Conservation (phyloP, 2,797 vertebrate genomes). For the Margarornis squamiger region DNA sequence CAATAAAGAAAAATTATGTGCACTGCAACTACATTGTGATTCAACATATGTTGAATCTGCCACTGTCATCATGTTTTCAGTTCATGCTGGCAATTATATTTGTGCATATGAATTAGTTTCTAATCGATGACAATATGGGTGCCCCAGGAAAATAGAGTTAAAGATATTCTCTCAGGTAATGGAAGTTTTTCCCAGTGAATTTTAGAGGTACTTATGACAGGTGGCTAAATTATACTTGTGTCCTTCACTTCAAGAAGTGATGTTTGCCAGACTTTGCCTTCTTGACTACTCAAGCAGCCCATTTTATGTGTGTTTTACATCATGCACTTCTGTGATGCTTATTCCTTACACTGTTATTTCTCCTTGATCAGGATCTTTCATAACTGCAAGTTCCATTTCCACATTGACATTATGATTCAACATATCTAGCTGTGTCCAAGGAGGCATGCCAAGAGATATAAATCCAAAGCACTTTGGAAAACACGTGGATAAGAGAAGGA, state of each 20-base stretch:
- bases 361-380: background rate
- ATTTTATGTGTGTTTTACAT: background rate
- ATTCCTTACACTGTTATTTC: background rate
- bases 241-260: background rate
- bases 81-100: background rate
- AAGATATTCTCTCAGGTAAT: background rate
- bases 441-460: background rate
- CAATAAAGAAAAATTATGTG: background rate
- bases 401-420: background rate
- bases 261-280: background rate
- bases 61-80: background rate
- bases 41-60: background rate
- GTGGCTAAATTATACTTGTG: background rate
- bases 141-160: background rate
- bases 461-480: slow-evolving; percentile 6
- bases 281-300: background rate
- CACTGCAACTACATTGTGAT: background rate
- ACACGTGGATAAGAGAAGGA: background rate
- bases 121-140: background rate
- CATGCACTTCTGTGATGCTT: background rate
- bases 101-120: background rate
- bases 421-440: background rate
- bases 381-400: background rate
- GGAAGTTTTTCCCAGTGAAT: background rate
- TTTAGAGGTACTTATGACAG: background rate